These are phyloP conservation scores for Chamaedrilus cognettii DNA, from an alignment of 2,888 invertebrate genomes.

Conservation along the genomic window DNA sequence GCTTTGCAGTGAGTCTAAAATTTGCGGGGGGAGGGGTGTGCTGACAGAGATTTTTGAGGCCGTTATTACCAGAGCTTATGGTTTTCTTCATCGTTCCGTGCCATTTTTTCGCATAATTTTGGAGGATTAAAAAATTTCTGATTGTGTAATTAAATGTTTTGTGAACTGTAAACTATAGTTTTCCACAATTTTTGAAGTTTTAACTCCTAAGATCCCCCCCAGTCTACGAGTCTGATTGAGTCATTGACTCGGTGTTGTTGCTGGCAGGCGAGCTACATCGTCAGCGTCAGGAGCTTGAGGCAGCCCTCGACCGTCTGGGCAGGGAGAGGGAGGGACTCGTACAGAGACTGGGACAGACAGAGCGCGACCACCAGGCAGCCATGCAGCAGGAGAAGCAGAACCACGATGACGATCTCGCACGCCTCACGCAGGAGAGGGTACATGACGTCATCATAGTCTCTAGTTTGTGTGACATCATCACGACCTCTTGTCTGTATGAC, in stretches of 20 bases:
- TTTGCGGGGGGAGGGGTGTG: no score
- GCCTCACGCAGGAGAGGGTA: conserved; percentile 57
- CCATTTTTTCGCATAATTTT: neutral
- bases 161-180: no score
- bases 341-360: conserved; percentile 76
- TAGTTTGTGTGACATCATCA: no score
- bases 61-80: no score
- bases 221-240: no score
- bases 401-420: conserved; percentile 60
- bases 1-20: no score
- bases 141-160: neutral
- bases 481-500: no score
- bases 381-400: conserved; percentile 58
- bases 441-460: conserved; percentile 43
- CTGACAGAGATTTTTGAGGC: no score
- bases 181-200: no score
- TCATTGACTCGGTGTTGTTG: no score
- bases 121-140: neutral
- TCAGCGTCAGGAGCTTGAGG: conserved; percentile 56
- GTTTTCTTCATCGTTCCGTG: no score
- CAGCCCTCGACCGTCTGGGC: conserved; percentile 55
- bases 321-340: conserved; percentile 68
- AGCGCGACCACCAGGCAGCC: conserved; percentile 58
- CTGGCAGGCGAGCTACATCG: conserved; percentile 56
- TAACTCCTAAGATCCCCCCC: no score